Evolutionary conservation across 2,888 invertebrate genomes (phyloP).

Genomic region (Folsomia manolachei): DNA sequence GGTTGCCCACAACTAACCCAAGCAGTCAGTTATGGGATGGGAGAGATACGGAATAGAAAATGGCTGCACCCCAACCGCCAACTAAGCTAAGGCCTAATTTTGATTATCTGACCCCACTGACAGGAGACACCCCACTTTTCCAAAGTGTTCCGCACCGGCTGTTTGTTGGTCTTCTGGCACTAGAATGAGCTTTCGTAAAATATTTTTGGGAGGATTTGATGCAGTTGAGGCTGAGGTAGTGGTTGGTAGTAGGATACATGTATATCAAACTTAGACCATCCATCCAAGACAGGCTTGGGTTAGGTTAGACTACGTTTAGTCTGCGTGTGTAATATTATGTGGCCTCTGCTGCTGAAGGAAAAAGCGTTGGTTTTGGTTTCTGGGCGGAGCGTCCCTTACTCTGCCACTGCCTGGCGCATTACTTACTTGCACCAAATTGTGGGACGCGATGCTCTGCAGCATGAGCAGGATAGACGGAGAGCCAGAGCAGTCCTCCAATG

Average conservation of each 20-base stretch:
- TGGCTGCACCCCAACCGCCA: constrained; percentile 2
- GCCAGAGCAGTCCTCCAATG: neutral
- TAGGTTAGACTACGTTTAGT: constrained; percentile 17
- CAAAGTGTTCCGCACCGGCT: constrained; percentile 30
- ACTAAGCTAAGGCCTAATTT: neutral
- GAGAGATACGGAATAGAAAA: neutral
- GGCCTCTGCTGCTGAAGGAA: too few relatives aligned
- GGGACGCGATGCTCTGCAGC: neutral
- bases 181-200: constrained; percentile 49
- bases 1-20: neutral
- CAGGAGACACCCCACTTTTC: neutral
- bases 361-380: too few relatives aligned
- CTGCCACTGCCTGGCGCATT: neutral
- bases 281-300: neutral
- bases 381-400: constrained; percentile 3
- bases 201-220: constrained; percentile 48
- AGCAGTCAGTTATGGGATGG: neutral
- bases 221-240: neutral
- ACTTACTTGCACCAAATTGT: neutral
- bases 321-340: neutral
- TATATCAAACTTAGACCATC: neutral
- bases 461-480: neutral
- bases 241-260: neutral
- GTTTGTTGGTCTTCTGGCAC: constrained; percentile 49
- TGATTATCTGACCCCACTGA: neutral